Evolutionary conservation across 2,888 invertebrate genomes (phyloP).

Genomic region (Microdon myrmicae): DNA sequence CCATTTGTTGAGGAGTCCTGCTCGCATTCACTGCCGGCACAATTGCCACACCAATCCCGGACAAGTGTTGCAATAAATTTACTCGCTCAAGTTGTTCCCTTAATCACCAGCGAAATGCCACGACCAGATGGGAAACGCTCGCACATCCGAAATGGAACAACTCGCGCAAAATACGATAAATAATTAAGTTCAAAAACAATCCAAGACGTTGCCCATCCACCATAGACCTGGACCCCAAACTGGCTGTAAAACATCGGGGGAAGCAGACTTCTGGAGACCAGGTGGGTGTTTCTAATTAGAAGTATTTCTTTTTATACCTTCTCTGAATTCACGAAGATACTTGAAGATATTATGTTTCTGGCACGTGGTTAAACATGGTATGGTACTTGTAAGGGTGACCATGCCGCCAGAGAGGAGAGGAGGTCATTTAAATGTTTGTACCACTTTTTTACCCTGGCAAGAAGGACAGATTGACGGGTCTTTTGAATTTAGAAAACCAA

Average conservation of each 20-base stretch:
- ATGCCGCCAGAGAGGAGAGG: no score
- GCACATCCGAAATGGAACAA: conserved; percentile 26
- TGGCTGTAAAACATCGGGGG: conserved; percentile 11
- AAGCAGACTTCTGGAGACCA: conserved; percentile 10
- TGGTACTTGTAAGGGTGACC: conserved; percentile 47
- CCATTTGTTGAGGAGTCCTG: no score
- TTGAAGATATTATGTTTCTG: conserved; percentile 31
- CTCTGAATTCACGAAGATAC: conserved; percentile 5
- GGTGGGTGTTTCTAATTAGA: conserved; percentile 41
- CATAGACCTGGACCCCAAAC: conserved; percentile 19
- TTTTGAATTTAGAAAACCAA: conserved; percentile 40
- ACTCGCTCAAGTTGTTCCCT: conserved; percentile 26
- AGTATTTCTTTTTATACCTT: conserved; percentile 1
- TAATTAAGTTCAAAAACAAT: conserved; percentile 31
- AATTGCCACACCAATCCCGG: conserved; percentile 11
- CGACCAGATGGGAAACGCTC: conserved; percentile 40
- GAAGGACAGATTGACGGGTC: conserved; percentile 1
- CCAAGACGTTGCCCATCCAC: conserved; percentile 6
- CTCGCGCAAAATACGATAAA: conserved; percentile 23
- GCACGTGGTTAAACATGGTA: conserved; percentile 37
- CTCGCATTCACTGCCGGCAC: conserved; percentile 5
- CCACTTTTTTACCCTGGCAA: no score
- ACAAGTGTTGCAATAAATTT: conserved; percentile 45
- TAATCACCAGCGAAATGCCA: conserved; percentile 44
- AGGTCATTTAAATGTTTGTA: no score